These are phyloP conservation scores for Scaptomyza flava DNA, from an alignment of 2,888 invertebrate species.

Conservation along the genomic window DNA sequence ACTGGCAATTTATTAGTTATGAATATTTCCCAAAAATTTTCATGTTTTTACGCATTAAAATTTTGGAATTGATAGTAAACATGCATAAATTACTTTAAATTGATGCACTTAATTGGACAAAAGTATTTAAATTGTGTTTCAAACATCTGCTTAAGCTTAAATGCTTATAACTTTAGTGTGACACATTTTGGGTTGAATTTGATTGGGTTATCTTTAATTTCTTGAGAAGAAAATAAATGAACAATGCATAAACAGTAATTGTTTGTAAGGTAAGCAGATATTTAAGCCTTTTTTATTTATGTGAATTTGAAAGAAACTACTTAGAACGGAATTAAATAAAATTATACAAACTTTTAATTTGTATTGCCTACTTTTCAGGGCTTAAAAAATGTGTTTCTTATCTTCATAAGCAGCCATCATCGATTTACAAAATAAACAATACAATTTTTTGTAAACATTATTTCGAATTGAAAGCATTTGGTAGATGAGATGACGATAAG, in stretches of 20 bases:
- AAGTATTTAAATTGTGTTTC: conserved; percentile 46
- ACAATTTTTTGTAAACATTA: conserved; percentile 14
- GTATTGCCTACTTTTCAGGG: no score
- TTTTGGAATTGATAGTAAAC: conserved; percentile 18
- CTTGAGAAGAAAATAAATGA: no score
- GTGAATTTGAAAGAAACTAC: no score
- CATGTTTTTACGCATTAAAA: conserved; percentile 16
- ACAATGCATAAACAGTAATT: no score
- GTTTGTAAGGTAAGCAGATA: no score
- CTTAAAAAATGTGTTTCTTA: no score
- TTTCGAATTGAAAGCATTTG: conserved; percentile 39
- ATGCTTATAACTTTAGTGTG: neutral
- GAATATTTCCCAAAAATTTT: conserved; percentile 17
- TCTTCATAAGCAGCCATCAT: neutral
- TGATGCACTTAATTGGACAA: conserved; percentile 51
- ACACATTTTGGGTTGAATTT: no score
- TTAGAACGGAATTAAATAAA: no score
- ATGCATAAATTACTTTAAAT: conserved; percentile 8
- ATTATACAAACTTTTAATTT: no score
- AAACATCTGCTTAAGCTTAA: neutral
- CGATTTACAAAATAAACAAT: neutral
- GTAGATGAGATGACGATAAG: conserved; percentile 61
- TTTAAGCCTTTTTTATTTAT: no score
- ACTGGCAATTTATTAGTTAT: conserved; percentile 48
- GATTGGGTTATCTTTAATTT: no score